Base-by-base conservation (phyloP, 2,113 vertebrate genomes). In the Oreochromis tanganicae region DNA sequence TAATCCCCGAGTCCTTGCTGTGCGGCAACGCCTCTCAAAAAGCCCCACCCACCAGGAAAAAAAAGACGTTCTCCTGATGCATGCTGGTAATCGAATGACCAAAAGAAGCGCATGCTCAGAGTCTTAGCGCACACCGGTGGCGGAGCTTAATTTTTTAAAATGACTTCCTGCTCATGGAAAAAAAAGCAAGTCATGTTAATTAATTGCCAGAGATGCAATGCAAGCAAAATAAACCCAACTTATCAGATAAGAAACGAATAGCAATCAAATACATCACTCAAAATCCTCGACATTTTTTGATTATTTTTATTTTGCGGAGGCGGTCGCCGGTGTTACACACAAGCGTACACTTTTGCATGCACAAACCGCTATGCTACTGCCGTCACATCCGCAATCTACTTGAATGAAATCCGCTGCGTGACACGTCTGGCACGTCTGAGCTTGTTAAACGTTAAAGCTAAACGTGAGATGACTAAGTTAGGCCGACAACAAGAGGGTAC, bases 21-120 rank as follows among this genome's bases (percentile, higher is more conserved):
- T 82, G 87, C 71, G 90, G 86, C 91, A 92, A 94, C 95, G 94
- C 94, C 94, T 95, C 94, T 94, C 89, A 3, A n/a, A 48, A 88
- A 89, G 10, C 12, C 87, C 91, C 89, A 32, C 94, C 95, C 92
- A 93, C 84, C 4, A 7, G n/a, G 9, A 1, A n/a, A n/a, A 71
- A 89, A 63, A 85, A 87, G 61, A 83, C 3, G 17, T 4, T 34
- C 59, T 9, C 81, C 81, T 10, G 66, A 9, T 89, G 87, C 90
- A 79, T 78, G 66, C 88, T 19, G 84, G 86, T 43, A 29, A 12
- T 17, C 24, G 73, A 17, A 10, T 73, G 92, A 92, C 84, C 83
- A 85, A 21, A 5, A 1, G 87, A 3, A 59, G 88, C 83, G 92
- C 78, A 9, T 55, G 78, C 8, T 90, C 1, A 3, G 1, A 0